These are phyloP conservation scores for Emydocephalus ijimae DNA, from an alignment of 2,113 vertebrate genomes.

Conservation along the genomic window DNA sequence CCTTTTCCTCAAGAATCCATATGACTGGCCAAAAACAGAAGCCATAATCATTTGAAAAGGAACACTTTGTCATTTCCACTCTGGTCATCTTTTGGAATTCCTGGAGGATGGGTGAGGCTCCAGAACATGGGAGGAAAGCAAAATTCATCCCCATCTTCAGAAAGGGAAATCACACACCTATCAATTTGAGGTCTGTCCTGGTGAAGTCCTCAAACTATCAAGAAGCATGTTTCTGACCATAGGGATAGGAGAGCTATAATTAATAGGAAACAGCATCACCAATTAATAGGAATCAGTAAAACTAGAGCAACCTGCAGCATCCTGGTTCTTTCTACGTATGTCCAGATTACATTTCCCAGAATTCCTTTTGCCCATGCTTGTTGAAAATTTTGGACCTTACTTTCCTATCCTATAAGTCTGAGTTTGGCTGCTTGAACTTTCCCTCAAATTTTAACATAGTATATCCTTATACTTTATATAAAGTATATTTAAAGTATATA, in stretches of 20 bases:
- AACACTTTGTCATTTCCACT: neutral
- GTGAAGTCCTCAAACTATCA: neutral
- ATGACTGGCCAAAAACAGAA: neutral
- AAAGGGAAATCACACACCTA: neutral
- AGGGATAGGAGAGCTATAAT: neutral
- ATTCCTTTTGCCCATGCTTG: neutral
- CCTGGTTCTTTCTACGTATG: neutral
- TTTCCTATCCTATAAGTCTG: neutral
- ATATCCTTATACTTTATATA: neutral
- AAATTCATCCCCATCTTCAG: neutral
- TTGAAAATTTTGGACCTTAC: neutral
- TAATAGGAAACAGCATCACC: neutral
- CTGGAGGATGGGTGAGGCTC: neutral
- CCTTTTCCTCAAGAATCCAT: neutral
- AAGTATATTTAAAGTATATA: too few species aligned
- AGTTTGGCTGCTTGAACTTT: neutral
- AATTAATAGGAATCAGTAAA: neutral
- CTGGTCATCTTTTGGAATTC: neutral
- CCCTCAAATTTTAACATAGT: neutral
- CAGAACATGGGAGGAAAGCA: neutral
- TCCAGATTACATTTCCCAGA: neutral
- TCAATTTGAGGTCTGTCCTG: neutral
- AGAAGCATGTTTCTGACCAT: neutral
- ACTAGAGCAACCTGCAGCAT: neutral
- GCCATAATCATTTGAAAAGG: neutral